A percentile compares a stretch with the other conserved stretches of the same genome.
phyloP scores from a whole-genome alignment of 53 echinoderm and acorn worm species.

The Antedon mediterranea region DNA sequence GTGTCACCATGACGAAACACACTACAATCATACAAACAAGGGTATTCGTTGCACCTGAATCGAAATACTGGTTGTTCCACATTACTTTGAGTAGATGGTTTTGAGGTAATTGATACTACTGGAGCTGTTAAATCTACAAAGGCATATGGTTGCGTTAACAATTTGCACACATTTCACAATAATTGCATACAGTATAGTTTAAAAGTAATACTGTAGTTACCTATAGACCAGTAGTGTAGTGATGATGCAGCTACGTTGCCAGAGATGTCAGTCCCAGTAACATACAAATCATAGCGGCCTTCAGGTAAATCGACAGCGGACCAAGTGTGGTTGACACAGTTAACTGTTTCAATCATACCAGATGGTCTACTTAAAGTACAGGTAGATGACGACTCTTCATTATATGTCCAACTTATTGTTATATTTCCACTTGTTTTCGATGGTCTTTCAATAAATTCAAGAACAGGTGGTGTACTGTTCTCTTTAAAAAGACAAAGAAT shows the following conservation, averaged over 20 bases:
- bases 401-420: constrained; percentile 8
- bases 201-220: neutral
- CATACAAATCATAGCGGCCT: constrained; percentile 4
- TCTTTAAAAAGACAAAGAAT: no score
- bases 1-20: neutral
- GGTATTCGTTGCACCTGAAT: neutral
- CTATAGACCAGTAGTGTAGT: constrained; percentile 1
- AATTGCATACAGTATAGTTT: no score
- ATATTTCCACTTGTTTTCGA: neutral
- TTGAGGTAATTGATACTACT: neutral
- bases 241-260: constrained; percentile 7
- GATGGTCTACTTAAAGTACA: constrained; percentile 1
- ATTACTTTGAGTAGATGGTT: neutral
- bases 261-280: neutral
- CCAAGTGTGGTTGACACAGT: neutral
- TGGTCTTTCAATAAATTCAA: constrained; percentile 4
- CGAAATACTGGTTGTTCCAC: neutral
- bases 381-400: neutral
- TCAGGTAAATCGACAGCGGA: neutral
- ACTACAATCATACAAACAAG: neutral
- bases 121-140: constrained; percentile 11
- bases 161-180: no score
- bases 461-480: constrained; percentile 9
- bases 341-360: neutral
- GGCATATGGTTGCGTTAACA: no score